Evolutionary conservation across 2,888 invertebrate species (phyloP).

Genomic region (Eristalis pertinax): DNA sequence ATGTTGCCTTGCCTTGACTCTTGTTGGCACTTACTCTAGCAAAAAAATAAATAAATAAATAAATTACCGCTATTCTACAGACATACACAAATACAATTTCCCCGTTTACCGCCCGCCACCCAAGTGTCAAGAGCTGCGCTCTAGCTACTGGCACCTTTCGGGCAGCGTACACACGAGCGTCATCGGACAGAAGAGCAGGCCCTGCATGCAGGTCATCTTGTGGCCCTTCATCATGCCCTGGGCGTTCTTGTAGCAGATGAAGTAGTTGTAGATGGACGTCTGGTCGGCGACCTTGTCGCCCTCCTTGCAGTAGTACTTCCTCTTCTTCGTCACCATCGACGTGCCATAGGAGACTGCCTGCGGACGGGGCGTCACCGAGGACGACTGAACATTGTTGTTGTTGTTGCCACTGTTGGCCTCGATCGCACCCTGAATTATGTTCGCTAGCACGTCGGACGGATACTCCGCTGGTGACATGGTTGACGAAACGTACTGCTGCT

Average conservation of each 20-base stretch:
- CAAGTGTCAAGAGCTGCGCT: not conserved
- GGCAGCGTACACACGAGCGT: conserved; percentile 81
- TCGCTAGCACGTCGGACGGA: conserved; percentile 31
- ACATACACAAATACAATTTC: not conserved
- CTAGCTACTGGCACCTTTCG: conserved; percentile 77
- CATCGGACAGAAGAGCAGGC: conserved; percentile 81
- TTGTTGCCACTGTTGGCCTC: conserved; percentile 41
- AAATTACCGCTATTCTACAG: not conserved
- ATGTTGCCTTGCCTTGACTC: not conserved
- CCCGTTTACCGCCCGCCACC: not conserved
- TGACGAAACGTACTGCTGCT: conserved; percentile 17
- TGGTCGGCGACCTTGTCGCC: conserved; percentile 82
- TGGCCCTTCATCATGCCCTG: conserved; percentile 81
- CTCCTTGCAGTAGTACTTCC: conserved; percentile 81
- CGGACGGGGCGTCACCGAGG: conserved; percentile 36
- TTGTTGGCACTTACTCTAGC: not conserved
- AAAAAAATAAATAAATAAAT: conserved; percentile 45
- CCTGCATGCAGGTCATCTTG: conserved; percentile 82
- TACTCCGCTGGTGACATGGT: conserved; percentile 31
- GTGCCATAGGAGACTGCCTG: not conserved
- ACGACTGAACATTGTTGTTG: conserved; percentile 31
- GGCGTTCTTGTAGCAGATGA: conserved; percentile 81
- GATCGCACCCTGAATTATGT: conserved; percentile 54
- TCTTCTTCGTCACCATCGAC: conserved; percentile 74
- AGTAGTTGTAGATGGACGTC: conserved; percentile 81